Conservation (phyloP, 2,888 invertebrate genomes). For the Synanthedon vespiformis region DNA sequence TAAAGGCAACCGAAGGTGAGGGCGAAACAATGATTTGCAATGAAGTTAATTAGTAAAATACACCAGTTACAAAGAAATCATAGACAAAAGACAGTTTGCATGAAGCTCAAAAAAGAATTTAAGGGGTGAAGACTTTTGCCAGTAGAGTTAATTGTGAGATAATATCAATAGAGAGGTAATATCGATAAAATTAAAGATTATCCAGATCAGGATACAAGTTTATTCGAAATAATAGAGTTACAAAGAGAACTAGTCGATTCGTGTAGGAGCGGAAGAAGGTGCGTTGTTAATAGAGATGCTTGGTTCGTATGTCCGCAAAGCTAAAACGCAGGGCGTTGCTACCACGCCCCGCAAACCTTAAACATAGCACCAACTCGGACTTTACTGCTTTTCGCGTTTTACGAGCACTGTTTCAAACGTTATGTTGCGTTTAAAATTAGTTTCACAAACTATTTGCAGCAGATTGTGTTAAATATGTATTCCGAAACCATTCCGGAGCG, state of each 20-base stretch:
- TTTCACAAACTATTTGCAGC: neutral
- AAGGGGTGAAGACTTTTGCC: no score
- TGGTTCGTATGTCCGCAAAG: constrained; percentile 31
- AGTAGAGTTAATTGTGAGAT: no score
- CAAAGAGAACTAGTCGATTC: no score
- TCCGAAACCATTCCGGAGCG: constrained; percentile 1
- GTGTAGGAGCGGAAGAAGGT: constrained; percentile 17
- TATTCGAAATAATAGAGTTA: no score
- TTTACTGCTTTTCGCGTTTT: constrained; percentile 44
- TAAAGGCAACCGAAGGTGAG: neutral
- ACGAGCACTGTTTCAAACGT: constrained; percentile 30
- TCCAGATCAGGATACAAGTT: no score
- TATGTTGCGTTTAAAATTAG: constrained; percentile 44
- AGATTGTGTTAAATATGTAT: neutral
- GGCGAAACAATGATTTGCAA: constrained; percentile 4
- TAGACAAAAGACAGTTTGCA: no score
- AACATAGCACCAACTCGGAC: constrained; percentile 31
- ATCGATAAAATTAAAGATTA: no score
- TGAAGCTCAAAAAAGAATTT: no score
- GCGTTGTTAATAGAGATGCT: constrained; percentile 54
- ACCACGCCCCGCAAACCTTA: constrained; percentile 46
- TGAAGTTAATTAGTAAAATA: no score
- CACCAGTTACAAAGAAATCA: no score
- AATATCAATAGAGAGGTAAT: no score
- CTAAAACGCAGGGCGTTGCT: constrained; percentile 53